Evolutionary conservation across 2,888 invertebrate species (phyloP), one percentile per base, ranked within the genome.

Genomic region (Argyra leucocephala): DNA sequence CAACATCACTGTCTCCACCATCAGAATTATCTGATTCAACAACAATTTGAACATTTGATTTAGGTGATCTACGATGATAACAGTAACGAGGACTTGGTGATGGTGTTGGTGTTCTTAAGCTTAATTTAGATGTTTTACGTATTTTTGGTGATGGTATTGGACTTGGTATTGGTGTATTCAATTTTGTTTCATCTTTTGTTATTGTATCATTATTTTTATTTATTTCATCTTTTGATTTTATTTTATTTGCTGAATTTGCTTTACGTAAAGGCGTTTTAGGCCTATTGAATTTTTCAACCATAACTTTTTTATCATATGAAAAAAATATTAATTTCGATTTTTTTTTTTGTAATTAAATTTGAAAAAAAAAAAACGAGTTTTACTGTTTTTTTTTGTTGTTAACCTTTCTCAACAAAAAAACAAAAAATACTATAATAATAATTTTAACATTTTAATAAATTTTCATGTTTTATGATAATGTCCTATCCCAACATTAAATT

Each of bases 71-170:
- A 48, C 48, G 48, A 48, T 48, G 48, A 48, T 18, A 48, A 48
- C 48, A 48, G 10, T 31, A 31, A 48, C 48, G 48, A 18, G 48
- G 48, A 48, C 48, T 48, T 9, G 48, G 48, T 5, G 48, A 48
- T 48, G 48, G 48, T 48, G 48, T 48, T 48, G 48, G 48, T 48
- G 48, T 48, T 48, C 48, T 48, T 48, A 48, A 48, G 18, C 15
- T 12, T 48, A 48, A 48, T 48, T 48, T 48, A 18, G 48, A 18
- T 12, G 12, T 48, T 48, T 48, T 48, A 12, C 48, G 48, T 18
- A 48, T 5, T 48, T 48, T 48, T 12, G 48, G 48, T n/a, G 48
- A 48, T 48, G 48, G 48, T 18, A 48, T 6, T 15, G 48, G 48
- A 48, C 48, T 48, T 12, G 48, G 48, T 18, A 5, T 1, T 48